Percentiles rank a stretch among this genome's conserved stretches.
Conservation (phyloP, 2,888 invertebrate genomes). For the Leucoptera coffeella region DNA sequence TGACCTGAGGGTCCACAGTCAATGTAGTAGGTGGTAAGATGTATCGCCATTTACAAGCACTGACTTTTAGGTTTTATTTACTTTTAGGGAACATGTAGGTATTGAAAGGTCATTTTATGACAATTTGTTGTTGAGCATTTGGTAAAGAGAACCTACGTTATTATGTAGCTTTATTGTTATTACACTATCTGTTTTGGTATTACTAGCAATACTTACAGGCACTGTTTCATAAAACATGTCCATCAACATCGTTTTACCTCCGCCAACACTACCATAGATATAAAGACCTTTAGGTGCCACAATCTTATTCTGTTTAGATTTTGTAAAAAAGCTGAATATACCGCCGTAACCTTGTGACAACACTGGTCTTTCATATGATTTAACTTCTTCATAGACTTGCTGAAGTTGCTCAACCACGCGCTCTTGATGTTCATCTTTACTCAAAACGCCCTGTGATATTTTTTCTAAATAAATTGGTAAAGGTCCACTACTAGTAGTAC, state of each 20-base stretch:
- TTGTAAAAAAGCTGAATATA: conserved; percentile 29
- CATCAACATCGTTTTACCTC: conserved; percentile 99
- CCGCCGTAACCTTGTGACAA: conserved; percentile 10
- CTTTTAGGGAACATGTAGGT: too few species aligned
- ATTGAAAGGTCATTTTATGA: too few species aligned
- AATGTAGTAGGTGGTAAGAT: too few species aligned
- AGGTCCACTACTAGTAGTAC: conserved; percentile 27
- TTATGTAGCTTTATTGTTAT: too few species aligned
- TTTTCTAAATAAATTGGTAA: conserved; percentile 47
- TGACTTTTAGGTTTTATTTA: too few species aligned
- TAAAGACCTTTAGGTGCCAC: conserved; percentile 75
- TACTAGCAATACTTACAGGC: conserved; percentile 12
- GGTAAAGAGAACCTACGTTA: too few species aligned
- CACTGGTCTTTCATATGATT: conserved; percentile 43
- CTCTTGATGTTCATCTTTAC: conserved; percentile 67
- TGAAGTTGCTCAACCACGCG: conserved; percentile 65
- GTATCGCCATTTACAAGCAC: too few species aligned
- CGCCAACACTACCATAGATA: conserved; percentile 85
- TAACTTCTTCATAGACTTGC: conserved; percentile 58
- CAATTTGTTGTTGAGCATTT: too few species aligned
- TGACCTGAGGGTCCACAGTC: too few species aligned
- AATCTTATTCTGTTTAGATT: conserved; percentile 26
- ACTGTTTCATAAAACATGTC: conserved; percentile 83
- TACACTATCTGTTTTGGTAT: too few species aligned
- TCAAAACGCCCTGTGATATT: conserved; percentile 53